phyloP scores from a whole-genome alignment of 2,797 vertebrate species.

The Cephalopachus bancanus region DNA sequence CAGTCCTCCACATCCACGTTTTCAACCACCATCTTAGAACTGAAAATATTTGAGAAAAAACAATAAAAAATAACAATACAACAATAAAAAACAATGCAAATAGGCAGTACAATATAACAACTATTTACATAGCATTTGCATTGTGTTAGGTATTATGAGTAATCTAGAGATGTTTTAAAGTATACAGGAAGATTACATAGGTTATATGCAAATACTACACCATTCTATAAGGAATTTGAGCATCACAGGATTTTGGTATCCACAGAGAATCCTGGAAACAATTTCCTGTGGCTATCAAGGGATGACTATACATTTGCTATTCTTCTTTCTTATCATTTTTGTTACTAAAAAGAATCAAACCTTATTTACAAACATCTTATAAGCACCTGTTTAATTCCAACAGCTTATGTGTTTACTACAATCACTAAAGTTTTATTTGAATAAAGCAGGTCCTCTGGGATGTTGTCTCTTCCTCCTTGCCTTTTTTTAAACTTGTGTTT shows the following conservation, averaged over 20 bases:
- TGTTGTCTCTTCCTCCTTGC: background rate
- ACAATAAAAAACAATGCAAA: background rate
- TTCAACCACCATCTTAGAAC: background rate
- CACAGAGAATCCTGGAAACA: background rate
- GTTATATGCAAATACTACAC: background rate
- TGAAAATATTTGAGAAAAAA: background rate
- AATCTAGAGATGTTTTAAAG: background rate
- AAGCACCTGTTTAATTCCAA: background rate
- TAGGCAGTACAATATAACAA: background rate
- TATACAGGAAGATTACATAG: background rate
- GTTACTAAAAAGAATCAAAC: constrained; percentile 22
- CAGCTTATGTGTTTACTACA: background rate
- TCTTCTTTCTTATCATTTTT: constrained; percentile 45
- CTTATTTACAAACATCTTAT: constrained; percentile 24
- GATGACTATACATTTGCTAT: background rate
- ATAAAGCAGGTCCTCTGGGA: background rate
- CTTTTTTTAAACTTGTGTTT: background rate
- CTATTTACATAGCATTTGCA: background rate
- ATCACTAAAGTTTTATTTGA: background rate
- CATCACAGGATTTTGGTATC: background rate
- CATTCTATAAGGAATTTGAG: background rate
- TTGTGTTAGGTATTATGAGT: background rate
- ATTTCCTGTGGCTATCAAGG: background rate
- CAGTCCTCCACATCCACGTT: background rate
- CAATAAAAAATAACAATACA: background rate